Evolutionary conservation across 2,797 vertebrate species (phyloP), one percentile per base, ranked within the genome.

Genomic region (Eupleurogrammus muticus): DNA sequence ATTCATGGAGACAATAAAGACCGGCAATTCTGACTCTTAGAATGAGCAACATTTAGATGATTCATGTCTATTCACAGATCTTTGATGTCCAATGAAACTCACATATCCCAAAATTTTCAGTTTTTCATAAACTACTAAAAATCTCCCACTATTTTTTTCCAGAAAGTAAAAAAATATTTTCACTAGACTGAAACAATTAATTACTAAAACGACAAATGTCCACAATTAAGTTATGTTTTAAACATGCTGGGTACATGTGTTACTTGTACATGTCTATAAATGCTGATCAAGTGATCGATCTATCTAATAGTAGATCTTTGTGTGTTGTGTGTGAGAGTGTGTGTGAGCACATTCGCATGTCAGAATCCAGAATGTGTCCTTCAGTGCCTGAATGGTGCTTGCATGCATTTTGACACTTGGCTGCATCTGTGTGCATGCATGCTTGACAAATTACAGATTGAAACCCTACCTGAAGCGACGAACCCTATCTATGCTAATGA

Each of bases 1-100:
- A 46, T 73, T 73, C 42, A 83, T 32, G 17, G 57, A 73, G 60
- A 70, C 61, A 67, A 63, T 19, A 50, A 8, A 70, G 47, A 51
- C 19, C 64, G 68, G 65, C 53, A 63, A 72, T 46, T 44, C 28
- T 54, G 62, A 58, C 59, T 47, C 28, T 63, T 40, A 16, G 70
- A 59, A 59, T 49, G n/a, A 48, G 34, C 44, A 75, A 56, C 21
- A 13, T 9, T 11, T 24, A 35, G 36, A 53, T 2, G 50, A 57
- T 12, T 50, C 16, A 46, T 40, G 14, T 44, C 13, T 44, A 62
- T 50, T 53, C 5, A 59, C 9, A 57, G 17, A 14, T 23, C 51
- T 19, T 5, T 36, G 9, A 12, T 50, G 8, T 40, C 5, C 34
- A 57, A 10, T 23, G 10, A 23, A 16, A 55, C 23, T 1, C 2